phyloP scores from a whole-genome alignment of 53 echinoderm and acorn worm genomes.

The Mesocentrotus franciscanus region DNA sequence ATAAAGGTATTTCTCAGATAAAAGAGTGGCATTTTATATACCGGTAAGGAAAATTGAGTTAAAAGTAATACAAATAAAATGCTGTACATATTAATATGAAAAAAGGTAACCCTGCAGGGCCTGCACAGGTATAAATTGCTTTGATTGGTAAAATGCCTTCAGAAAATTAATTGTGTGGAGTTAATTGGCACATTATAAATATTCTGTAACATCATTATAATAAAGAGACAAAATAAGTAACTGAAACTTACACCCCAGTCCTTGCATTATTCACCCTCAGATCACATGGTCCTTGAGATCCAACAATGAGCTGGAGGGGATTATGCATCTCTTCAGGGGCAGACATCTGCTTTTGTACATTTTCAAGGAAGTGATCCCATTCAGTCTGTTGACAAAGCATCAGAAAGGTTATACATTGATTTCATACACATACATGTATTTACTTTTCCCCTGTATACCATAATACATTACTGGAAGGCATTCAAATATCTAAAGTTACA shows the following conservation, averaged over 20 bases:
- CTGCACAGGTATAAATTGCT: too few relatives aligned
- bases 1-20: background rate
- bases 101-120: too few relatives aligned
- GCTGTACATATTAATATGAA: too few relatives aligned
- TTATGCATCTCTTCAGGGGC: conserved; percentile 35
- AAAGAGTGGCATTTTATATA: too few relatives aligned
- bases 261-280: conserved; percentile 79
- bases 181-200: too few relatives aligned
- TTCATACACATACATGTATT: background rate
- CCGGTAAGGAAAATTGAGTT: too few relatives aligned
- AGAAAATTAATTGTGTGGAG: too few relatives aligned
- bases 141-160: too few relatives aligned
- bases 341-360: conserved; percentile 67
- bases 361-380: conserved; percentile 82
- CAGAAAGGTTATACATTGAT: background rate
- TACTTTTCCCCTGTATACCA: background rate
- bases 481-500: background rate
- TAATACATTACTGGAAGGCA: background rate
- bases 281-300: conserved; percentile 76
- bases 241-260: conserved; percentile 75
- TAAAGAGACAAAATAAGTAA: background rate
- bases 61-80: too few relatives aligned
- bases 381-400: conserved; percentile 73
- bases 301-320: conserved; percentile 60
- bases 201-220: too few relatives aligned